Evolutionary conservation across 2,888 invertebrate genomes (phyloP), one percentile per base, ranked within the genome.

Genomic region (Temnothorax unifasciatus): DNA sequence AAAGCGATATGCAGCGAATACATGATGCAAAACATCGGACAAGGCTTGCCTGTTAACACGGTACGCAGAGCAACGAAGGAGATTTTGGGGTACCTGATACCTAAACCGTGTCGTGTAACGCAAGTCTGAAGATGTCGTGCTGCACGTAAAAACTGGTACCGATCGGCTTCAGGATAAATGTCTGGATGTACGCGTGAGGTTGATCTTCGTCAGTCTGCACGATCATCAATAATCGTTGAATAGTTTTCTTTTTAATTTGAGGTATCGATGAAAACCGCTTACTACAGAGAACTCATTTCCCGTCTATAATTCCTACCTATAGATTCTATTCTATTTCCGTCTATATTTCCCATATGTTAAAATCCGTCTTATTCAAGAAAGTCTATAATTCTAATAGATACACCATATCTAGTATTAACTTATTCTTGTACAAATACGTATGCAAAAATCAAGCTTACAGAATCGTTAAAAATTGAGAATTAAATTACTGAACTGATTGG

Each of bases 121-220:
- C 98, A 95, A 99, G 97, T 95, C 99, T 97, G 96, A 99, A 99
- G 95, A 98, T 97, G 95, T 99, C 99, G 95, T 99, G 98, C 95
- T 98, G 98, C 95, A 99, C 97, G 96, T 98, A 99, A 96, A 98
- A 99, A 95, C 97, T 97, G 95, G 96, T 97, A 95, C 97, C 97
- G 95, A 97, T 96, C 91, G 98, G 98, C 96, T 98, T 98, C 96
- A 99, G 96, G 93, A 98, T 97, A 97, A 99, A 99, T 91, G 97
- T 97, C 96, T 99, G 99, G 94, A 97, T 97, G 96, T 98, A 99
- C 91, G 98, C 98, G 95, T 99, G 98, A 91, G 98, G 98, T 94
- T 97, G 98, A 96, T 99, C 99, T 93, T 99, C 98, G 95, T 99
- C 99, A 92, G 98, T 99, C 99, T 99, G 96, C 95, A 95, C 95